Evolutionary conservation across 1,140 invertebrate genomes (phyloP).

Genomic region (Sinella curviseta): DNA sequence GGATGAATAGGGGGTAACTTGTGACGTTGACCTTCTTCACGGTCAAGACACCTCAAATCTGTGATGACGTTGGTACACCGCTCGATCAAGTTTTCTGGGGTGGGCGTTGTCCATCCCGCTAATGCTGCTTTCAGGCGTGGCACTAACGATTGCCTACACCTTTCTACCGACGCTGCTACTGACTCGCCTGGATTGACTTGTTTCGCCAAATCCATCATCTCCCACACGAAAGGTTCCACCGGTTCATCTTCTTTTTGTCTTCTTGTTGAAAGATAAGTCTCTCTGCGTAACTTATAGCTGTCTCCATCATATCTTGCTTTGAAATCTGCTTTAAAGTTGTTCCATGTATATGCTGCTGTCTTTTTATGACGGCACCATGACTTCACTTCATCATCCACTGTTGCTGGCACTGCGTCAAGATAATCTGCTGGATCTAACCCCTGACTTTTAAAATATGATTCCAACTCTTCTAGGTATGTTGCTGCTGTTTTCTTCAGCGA

Average conservation of each 20-base stretch:
- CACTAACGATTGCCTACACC: background rate
- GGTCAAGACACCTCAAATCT: too few relatives aligned
- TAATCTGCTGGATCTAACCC: background rate
- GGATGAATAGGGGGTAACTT: background rate
- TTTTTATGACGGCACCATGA: background rate
- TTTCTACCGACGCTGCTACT: background rate
- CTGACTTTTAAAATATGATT: slow-evolving; percentile 11
- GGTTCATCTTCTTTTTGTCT: slow-evolving; percentile 26
- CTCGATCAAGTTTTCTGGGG: too few relatives aligned
- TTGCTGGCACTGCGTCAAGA: background rate
- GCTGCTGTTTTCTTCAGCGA: background rate
- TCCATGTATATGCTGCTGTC: slow-evolving; percentile 6
- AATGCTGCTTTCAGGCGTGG: background rate
- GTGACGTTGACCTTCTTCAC: background rate
- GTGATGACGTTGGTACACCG: too few relatives aligned
- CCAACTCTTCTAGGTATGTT: background rate
- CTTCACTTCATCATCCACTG: background rate
- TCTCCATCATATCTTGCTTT: slow-evolving; percentile 22
- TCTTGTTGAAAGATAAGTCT: background rate
- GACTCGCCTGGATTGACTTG: slow-evolving; percentile 24
- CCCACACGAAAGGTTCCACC: slow-evolving; percentile 28
- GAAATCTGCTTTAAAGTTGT: slow-evolving; percentile 28
- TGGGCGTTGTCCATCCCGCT: background rate
- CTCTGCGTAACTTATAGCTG: background rate
- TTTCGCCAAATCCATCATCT: slow-evolving; percentile 33